Percentiles rank a stretch among this genome's conserved stretches.
These are phyloP conservation scores for Carassius gibelio DNA, from an alignment of 2,113 vertebrate genomes.

Conservation along the genomic window DNA sequence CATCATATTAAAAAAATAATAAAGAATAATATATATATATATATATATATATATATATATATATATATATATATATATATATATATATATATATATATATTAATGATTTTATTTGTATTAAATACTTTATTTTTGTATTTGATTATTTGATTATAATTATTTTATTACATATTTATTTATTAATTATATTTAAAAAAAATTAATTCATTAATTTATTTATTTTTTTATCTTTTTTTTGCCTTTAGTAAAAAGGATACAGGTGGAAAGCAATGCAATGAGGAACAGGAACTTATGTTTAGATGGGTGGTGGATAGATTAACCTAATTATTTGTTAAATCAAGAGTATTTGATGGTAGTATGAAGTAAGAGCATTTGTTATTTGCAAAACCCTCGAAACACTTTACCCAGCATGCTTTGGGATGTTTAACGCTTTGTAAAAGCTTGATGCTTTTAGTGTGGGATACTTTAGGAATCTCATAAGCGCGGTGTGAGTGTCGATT, in stretches of 20 bases:
- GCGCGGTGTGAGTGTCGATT: not conserved
- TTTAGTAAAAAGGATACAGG: not conserved
- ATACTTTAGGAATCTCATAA: slow-evolving; percentile 1
- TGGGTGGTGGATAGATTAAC: not conserved
- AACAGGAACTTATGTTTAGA: not conserved
- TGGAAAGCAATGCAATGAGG: not conserved
- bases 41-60: no score
- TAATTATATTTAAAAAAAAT: no score
- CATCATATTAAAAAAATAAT: no score
- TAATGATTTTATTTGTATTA: no score
- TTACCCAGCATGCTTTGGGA: not conserved
- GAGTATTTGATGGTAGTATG: not conserved
- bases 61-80: no score
- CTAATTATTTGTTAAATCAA: not conserved
- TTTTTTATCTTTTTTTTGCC: not conserved
- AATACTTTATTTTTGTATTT: no score
- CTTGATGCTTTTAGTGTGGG: not conserved
- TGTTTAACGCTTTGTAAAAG: not conserved
- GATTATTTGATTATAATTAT: no score
- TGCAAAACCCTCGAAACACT: not conserved
- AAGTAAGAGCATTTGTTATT: not conserved
- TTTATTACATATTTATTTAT: not conserved
- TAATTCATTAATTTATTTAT: not conserved
- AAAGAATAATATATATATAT: no score
- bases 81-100: no score